These are phyloP conservation scores for Shargacucullia verbasci DNA, from an alignment of 2,888 invertebrate genomes.

Conservation along the genomic window DNA sequence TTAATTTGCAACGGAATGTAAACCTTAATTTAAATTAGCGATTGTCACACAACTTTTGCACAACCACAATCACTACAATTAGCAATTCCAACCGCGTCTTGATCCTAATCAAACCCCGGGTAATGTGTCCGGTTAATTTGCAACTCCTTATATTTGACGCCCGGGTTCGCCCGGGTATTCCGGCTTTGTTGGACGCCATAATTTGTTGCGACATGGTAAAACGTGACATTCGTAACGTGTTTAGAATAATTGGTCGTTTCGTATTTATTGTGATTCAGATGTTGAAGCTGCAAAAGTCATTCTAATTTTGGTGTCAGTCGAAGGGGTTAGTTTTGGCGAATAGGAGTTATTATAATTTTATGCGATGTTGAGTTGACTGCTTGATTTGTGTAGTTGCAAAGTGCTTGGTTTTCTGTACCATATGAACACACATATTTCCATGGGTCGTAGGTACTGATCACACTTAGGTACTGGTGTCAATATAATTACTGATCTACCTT, in stretches of 20 bases:
- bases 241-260: constrained; percentile 33
- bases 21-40: too few relatives aligned
- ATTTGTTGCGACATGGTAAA: constrained; percentile 55
- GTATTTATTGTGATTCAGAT: not conserved
- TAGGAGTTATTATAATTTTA: too few relatives aligned
- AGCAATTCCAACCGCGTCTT: constrained; percentile 41
- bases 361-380: too few relatives aligned
- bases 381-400: too few relatives aligned
- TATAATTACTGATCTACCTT: too few relatives aligned
- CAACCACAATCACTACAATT: constrained; percentile 13
- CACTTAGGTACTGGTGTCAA: too few relatives aligned
- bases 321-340: too few relatives aligned
- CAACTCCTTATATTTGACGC: constrained; percentile 60
- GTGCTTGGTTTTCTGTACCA: too few relatives aligned
- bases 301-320: not conserved
- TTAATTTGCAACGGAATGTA: too few relatives aligned
- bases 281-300: not conserved
- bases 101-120: constrained; percentile 53
- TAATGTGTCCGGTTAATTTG: constrained; percentile 61
- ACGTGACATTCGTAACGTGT: constrained; percentile 50
- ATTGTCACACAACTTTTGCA: too few relatives aligned
- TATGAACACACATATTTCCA: too few relatives aligned
- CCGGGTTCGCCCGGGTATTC: constrained; percentile 20
- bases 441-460: too few relatives aligned
- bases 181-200: constrained; percentile 38